Evolutionary conservation across 2,888 invertebrate genomes (phyloP).

Genomic region (Drosophila affinis): DNA sequence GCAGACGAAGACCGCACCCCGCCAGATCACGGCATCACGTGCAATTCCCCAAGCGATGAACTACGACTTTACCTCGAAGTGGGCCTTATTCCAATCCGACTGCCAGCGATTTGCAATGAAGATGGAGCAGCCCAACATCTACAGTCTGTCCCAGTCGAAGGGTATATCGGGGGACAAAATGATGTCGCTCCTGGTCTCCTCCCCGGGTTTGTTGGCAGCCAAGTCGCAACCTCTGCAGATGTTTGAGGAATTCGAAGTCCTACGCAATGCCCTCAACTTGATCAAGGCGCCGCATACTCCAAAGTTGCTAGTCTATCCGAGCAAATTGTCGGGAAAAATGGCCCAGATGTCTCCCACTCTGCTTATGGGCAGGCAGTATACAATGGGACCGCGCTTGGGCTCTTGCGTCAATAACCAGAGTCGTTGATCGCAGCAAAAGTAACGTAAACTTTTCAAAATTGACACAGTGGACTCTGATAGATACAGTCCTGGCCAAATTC

Average conservation of each 20-base stretch:
- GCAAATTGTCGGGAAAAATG: background rate
- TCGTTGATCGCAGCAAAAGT: conserved; percentile 9
- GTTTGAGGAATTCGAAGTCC: background rate
- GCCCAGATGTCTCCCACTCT: background rate
- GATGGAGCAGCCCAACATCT: background rate
- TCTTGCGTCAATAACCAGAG: background rate
- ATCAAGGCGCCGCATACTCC: background rate
- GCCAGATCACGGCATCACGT: background rate
- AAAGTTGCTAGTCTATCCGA: background rate
- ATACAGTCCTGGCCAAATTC: conserved; percentile 6
- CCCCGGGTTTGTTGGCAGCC: too few species aligned
- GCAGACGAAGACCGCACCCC: background rate
- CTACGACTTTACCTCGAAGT: background rate
- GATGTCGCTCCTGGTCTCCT: background rate
- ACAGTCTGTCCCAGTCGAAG: background rate
- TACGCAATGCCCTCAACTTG: too few species aligned
- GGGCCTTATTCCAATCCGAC: background rate
- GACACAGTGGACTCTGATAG: background rate
- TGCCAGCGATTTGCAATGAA: background rate
- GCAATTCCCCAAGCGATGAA: background rate
- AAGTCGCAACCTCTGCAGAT: background rate
- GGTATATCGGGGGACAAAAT: background rate
- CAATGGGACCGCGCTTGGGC: background rate
- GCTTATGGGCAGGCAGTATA: background rate
- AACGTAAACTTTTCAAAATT: conserved; percentile 17